Conservation (phyloP, 1,140 invertebrate genomes). For the Colletes latitarsis region DNA sequence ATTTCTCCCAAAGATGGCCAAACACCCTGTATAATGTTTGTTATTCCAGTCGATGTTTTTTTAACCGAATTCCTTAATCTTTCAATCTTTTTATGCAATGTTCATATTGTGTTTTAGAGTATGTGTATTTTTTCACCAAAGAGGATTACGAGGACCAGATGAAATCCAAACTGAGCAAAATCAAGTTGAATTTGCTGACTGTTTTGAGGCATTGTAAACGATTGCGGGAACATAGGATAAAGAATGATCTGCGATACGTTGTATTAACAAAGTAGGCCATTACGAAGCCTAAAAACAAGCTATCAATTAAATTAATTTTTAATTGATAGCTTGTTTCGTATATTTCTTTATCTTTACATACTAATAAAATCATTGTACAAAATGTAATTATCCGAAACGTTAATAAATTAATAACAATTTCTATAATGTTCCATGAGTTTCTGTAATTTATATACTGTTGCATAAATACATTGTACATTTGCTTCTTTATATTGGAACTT, state of each 20-base stretch:
- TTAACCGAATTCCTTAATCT: too few relatives aligned
- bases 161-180: conserved; percentile 74
- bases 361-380: background rate
- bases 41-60: too few relatives aligned
- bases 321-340: background rate
- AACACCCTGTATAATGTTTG: too few relatives aligned
- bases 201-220: conserved; percentile 75
- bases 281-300: too few relatives aligned
- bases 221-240: conserved; percentile 69
- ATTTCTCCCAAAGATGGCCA: too few relatives aligned
- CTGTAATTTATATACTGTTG: too few relatives aligned
- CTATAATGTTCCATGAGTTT: too few relatives aligned
- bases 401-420: background rate
- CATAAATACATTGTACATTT: too few relatives aligned
- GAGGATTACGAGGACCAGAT: conserved; percentile 74
- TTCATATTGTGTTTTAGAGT: conserved; percentile 63
- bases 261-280: conserved; percentile 36
- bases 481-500: too few relatives aligned
- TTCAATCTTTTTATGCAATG: too few relatives aligned
- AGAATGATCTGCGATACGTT: conserved; percentile 71
- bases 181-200: conserved; percentile 74
- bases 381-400: background rate
- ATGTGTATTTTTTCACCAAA: conserved; percentile 73
- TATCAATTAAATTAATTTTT: too few relatives aligned
- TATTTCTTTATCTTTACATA: background rate